A percentile compares a stretch with the other conserved stretches of the same genome.
Conservation (phyloP, 2,888 invertebrate species). For the Athetis lepigone region DNA sequence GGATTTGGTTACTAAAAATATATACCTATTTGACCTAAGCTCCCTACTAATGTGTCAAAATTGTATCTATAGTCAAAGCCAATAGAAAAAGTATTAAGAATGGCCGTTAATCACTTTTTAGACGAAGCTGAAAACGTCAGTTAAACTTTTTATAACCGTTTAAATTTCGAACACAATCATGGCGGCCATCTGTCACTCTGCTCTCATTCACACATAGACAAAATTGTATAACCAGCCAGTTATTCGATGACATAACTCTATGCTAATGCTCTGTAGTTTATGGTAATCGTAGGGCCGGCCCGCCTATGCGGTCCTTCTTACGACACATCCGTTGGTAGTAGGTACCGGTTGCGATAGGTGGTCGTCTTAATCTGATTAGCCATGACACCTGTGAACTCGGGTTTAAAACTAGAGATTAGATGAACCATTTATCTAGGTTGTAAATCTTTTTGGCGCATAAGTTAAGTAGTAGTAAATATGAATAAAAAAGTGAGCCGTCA, state of each 20-base stretch:
- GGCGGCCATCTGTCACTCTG: constrained; percentile 43
- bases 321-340: constrained; percentile 49
- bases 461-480: too few species aligned
- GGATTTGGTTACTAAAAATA: too few species aligned
- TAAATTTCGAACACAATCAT: constrained; percentile 17
- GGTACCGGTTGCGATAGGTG: constrained; percentile 29
- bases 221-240: constrained; percentile 57
- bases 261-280: constrained; percentile 52
- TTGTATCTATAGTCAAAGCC: too few species aligned
- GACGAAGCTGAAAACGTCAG: too few species aligned
- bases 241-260: constrained; percentile 56
- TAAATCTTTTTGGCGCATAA: too few species aligned
- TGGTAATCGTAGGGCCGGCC: constrained; percentile 56
- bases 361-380: constrained; percentile 38
- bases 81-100: too few species aligned
- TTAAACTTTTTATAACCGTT: constrained; percentile 8
- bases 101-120: too few species aligned
- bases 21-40: too few species aligned
- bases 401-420: neutral
- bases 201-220: constrained; percentile 43
- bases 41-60: too few species aligned
- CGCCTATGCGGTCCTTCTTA: constrained; percentile 52
- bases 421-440: too few species aligned
- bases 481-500: too few species aligned
- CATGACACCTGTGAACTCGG: constrained; percentile 45